These are phyloP conservation scores for Spinibarbus caldwelli DNA, from an alignment of 2,797 vertebrate species.

Conservation along the genomic window DNA sequence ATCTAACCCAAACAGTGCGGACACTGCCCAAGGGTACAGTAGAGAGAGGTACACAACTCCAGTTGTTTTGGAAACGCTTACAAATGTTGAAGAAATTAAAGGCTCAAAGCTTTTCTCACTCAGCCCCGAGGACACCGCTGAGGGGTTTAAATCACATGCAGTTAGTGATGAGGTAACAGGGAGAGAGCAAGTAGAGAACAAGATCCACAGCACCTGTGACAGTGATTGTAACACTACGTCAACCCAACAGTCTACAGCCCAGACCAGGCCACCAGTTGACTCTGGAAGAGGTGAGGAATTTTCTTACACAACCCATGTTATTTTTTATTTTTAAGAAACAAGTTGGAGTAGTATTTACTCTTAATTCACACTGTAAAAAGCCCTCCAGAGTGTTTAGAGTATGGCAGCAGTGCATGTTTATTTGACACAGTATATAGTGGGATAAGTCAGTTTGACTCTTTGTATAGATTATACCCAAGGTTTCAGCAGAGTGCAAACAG, in stretches of 20 bases:
- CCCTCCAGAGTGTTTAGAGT: constrained; percentile 13
- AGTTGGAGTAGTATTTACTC: neutral
- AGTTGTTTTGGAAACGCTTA: constrained; percentile 34
- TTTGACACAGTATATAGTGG: constrained; percentile 4
- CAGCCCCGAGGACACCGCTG: constrained; percentile 23
- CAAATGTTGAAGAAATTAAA: constrained; percentile 39
- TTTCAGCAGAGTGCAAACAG: constrained; percentile 20
- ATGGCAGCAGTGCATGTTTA: neutral
- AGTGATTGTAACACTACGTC: constrained; percentile 39
- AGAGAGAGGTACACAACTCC: neutral
- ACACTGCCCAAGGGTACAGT: constrained; percentile 31
- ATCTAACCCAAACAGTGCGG: constrained; percentile 19
- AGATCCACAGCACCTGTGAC: constrained; percentile 52
- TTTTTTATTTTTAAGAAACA: neutral
- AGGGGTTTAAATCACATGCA: constrained; percentile 34
- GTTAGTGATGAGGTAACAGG: constrained; percentile 22
- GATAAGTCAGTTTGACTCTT: constrained; percentile 31
- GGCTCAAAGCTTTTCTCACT: constrained; percentile 21
- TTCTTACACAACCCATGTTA: neutral
- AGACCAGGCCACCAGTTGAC: constrained; percentile 22
- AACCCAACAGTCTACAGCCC: constrained; percentile 22
- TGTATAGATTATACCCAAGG: neutral
- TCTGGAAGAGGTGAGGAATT: constrained; percentile 46
- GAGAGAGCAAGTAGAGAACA: constrained; percentile 14
- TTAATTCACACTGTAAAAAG: neutral